Evolutionary conservation across 2,888 invertebrate genomes (phyloP).

Genomic region (Fragum fragum): DNA sequence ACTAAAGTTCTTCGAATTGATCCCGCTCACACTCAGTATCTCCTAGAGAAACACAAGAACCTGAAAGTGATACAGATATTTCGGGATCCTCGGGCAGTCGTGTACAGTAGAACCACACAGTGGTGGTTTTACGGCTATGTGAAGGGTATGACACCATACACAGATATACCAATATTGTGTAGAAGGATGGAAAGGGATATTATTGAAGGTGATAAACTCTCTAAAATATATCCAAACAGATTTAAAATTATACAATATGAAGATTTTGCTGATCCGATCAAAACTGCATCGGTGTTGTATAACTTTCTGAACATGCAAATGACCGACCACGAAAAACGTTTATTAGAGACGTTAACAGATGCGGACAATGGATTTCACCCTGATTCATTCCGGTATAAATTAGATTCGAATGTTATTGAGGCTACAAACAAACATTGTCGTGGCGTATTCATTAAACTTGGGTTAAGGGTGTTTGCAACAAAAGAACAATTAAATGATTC

Average conservation of each 20-base stretch:
- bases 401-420: not conserved
- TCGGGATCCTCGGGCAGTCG: not conserved
- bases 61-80: not conserved
- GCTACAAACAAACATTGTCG: not conserved
- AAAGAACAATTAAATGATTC: not conserved
- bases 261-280: not conserved
- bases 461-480: not conserved
- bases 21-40: not conserved
- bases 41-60: not conserved
- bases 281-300: not conserved
- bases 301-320: constrained; percentile 3
- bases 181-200: not conserved
- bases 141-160: not conserved
- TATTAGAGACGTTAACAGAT: not conserved
- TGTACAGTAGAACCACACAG: not conserved
- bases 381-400: not conserved
- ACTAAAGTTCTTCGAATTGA: not conserved
- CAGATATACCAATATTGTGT: not conserved
- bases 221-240: not conserved
- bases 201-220: not conserved
- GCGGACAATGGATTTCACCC: not conserved
- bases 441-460: not conserved
- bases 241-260: constrained; percentile 10
- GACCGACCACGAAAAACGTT: not conserved
- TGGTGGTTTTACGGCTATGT: not conserved